Base-by-base conservation (phyloP, 2,888 invertebrate genomes). In the Meliscaeva auricollis region DNA sequence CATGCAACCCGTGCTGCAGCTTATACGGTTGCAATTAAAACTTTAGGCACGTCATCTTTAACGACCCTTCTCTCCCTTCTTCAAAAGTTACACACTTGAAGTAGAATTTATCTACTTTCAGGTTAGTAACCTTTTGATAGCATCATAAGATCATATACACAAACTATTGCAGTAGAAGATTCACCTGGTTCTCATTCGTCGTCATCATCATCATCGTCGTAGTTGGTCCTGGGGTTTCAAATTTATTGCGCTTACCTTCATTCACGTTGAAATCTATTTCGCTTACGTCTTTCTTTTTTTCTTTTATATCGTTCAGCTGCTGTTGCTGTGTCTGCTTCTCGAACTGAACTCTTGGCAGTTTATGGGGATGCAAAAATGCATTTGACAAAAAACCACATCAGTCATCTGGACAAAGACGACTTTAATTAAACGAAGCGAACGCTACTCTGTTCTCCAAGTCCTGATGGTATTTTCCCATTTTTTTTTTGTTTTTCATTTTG, bases 1-100 rank as follows among this genome's bases (percentile, higher is more conserved):
- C 35, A 17, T 8, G n/a, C 15, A 17, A 8, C 26, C 13, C n/a
- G 44, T 15, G 17, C 22, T 38, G 9, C 48, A 66, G 7, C 35
- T 58, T 56, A 44, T 62, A 68, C 52, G 44, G 77, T 64, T 72
- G 84, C 79, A 84, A 84, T 79, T 79, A 84, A 79, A 84, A 84
- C 75, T 79, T 79, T 75, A 79, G 58, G 74, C 50, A 74, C 64
- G 73, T 70, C 83, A 78, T 64, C 74, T 50, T 50, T 74, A 83
- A 83, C 74, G 79, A 79, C 56, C 79, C 79, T 79, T 56, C 46
- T 70, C 66, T 62, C n/a, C n/a, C 44, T 69, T 56, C 9, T 78
- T 69, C 50, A 68, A 17, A 72, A 73, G 58, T 74, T 83, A 32
- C 38, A 62, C 54, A 74, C 69, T 64, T 70, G 35, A 69, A 32